Conservation (phyloP, 2,888 invertebrate species). For the Gastracanthus pulcherrimus region DNA sequence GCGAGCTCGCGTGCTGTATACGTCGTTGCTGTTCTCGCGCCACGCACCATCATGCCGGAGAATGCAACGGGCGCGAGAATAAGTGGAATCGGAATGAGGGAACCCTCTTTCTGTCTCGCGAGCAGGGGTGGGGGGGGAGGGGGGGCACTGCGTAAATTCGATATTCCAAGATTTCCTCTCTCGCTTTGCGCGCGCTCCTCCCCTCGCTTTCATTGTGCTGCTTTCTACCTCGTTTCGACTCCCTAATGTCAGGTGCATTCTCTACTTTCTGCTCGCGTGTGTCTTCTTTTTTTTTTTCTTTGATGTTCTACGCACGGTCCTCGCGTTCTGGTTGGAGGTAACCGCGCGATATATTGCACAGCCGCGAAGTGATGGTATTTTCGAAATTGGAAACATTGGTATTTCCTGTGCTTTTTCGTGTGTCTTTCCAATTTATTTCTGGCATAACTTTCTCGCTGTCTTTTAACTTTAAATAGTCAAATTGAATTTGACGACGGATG, state of each 20-base stretch:
- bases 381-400: conserved; percentile 22
- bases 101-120: conserved; percentile 45
- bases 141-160: conserved; percentile 66
- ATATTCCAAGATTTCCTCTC: conserved; percentile 66
- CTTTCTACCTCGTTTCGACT: conserved; percentile 8
- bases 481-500: too few relatives aligned
- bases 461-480: too few relatives aligned
- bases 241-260: conserved; percentile 25
- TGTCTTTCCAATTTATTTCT: not conserved
- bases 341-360: not conserved
- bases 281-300: too few relatives aligned
- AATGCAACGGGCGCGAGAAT: conserved; percentile 2
- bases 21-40: not conserved
- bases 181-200: conserved; percentile 6
- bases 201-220: not conserved
- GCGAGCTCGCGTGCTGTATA: not conserved
- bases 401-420: too few relatives aligned
- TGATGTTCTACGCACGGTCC: too few relatives aligned
- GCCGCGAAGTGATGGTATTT: conserved; percentile 21
- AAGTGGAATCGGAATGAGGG: conserved; percentile 46
- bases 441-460: too few relatives aligned
- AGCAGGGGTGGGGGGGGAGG: not conserved
- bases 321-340: not conserved
- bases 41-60: not conserved
- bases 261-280: not conserved